Evolutionary conservation across 2,113 vertebrate species (phyloP), one percentile per base, ranked within the genome.

Genomic region (Syngnathus floridae): DNA sequence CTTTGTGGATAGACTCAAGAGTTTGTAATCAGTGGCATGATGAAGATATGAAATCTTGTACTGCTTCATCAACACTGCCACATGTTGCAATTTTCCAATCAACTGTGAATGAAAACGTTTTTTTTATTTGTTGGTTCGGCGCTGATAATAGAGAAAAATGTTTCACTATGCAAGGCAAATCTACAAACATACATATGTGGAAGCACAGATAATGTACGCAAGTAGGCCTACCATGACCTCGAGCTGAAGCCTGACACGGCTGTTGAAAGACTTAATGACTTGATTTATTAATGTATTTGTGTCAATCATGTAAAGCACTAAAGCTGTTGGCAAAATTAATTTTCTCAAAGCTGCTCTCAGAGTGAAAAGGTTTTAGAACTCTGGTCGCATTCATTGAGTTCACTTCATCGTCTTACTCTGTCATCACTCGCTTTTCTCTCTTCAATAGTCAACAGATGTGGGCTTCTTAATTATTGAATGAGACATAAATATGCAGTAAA

Each of bases 11-110:
- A 7, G 5, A 48, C 7, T 7, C 14, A 10, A 6, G 16, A 67
- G 78, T 82, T 72, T 79, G 73, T 71, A 83, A 86, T 87, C 82
- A 80, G 69, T 67, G 64, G 62, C 62, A 84, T 83, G 75, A 83
- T 80, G 83, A 79, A 78, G 79, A 78, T 75, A 72, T 82, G 80
- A 79, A 73, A 80, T 73, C 66, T 36, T 36, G 52, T 67, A 72
- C 66, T 57, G 76, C 85, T 79, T 72, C 73, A 75, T 80, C 78
- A 79, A 62, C 80, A 82, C 60, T 77, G 45, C 45, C 45, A 46
- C 13, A 16, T 46, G 6, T 46, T 46, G 19, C n/a, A 51, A 51
- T 51, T 51, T 51, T 21, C 48, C 48, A n/a, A 51, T 51, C 48
- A 51, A 51, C 19, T 51, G 5, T 19, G 8, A 51, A 2, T 51